phyloP scores from a whole-genome alignment of 2,113 vertebrate species.

The Circaetus gallicus region DNA sequence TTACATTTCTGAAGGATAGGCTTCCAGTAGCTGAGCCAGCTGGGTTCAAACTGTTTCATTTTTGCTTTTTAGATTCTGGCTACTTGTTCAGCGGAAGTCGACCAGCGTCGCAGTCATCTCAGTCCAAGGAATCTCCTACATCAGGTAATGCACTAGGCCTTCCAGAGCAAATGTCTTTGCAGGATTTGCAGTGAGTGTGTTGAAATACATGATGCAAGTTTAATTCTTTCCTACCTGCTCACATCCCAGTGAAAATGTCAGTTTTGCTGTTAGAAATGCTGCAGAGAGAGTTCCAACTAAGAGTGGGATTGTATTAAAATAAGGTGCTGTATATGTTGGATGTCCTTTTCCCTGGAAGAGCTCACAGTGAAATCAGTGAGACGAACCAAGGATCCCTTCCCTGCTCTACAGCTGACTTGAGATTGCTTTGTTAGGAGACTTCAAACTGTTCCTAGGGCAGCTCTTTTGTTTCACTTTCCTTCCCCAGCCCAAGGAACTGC shows the following conservation, averaged over 20 bases:
- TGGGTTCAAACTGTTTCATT: not conserved
- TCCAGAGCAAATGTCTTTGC: not conserved
- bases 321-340: not conserved
- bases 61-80: constrained; percentile 84
- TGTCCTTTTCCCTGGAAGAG: not conserved
- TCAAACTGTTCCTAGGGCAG: not conserved
- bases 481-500: not conserved
- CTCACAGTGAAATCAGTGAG: not conserved
- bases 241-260: not conserved
- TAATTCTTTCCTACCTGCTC: not conserved
- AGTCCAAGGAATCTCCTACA: constrained; percentile 77
- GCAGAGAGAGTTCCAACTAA: not conserved
- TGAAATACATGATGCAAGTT: not conserved
- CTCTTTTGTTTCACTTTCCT: not conserved
- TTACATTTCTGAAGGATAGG: not conserved
- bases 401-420: not conserved
- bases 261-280: not conserved
- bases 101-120: constrained; percentile 76
- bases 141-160: constrained; percentile 75
- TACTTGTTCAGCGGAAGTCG: constrained; percentile 94
- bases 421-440: not conserved
- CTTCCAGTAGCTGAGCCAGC: not conserved
- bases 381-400: not conserved
- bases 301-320: not conserved
- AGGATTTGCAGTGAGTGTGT: not conserved